phyloP scores from a whole-genome alignment of 2,113 vertebrate genomes.

The Varanus salvator region DNA sequence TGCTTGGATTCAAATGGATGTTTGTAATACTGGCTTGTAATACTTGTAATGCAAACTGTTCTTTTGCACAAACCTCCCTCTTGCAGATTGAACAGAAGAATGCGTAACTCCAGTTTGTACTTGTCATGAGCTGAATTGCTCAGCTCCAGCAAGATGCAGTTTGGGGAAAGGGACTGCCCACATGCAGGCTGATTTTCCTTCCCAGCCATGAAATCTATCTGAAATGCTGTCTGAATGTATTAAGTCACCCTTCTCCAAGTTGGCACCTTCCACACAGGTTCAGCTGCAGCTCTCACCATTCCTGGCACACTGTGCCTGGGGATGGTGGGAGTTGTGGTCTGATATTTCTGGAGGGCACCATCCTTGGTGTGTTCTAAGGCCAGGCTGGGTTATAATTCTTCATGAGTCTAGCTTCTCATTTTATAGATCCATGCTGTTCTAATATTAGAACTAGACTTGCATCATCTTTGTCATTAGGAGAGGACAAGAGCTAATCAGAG shows the following conservation, averaged over 20 bases:
- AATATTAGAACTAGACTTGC: conserved; percentile 15
- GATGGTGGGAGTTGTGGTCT: too few species aligned
- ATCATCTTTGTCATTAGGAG: background rate
- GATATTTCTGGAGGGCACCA: too few species aligned
- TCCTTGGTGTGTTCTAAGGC: background rate
- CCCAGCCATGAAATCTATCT: background rate
- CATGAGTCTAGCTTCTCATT: background rate
- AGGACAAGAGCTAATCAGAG: background rate
- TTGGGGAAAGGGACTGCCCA: background rate
- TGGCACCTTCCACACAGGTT: too few species aligned
- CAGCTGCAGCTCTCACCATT: too few species aligned
- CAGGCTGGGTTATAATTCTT: background rate
- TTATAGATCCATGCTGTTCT: background rate
- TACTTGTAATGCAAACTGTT: too few species aligned
- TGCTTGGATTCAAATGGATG: background rate
- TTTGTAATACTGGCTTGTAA: background rate
- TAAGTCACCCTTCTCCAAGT: too few species aligned
- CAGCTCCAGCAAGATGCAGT: background rate
- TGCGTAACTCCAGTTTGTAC: background rate
- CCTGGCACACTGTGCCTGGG: too few species aligned
- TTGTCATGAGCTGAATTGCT: background rate
- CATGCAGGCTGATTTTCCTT: background rate
- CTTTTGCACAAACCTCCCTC: background rate
- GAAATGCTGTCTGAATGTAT: background rate
- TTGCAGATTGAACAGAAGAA: background rate